Conservation (phyloP, 2,888 invertebrate genomes). For the Ctenicera cuprea region DNA sequence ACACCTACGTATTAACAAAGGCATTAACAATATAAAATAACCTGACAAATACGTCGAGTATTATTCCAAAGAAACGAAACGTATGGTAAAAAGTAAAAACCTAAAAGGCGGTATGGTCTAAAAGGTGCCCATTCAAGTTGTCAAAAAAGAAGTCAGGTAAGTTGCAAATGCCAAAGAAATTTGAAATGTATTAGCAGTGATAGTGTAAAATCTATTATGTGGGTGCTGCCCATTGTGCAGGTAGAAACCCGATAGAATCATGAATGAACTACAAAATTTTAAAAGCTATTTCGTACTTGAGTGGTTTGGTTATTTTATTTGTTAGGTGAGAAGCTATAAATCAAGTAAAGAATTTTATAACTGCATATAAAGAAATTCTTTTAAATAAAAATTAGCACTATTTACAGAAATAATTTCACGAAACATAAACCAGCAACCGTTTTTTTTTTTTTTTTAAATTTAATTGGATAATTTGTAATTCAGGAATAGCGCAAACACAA, state of each 20-base stretch:
- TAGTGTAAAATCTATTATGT: conserved; percentile 42
- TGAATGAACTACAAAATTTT: conserved; percentile 24
- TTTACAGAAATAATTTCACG: too few species aligned
- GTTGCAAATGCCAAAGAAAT: conserved; percentile 48
- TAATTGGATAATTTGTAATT: too few species aligned
- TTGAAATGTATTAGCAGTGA: conserved; percentile 47
- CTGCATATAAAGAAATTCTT: too few species aligned
- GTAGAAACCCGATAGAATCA: conserved; percentile 43
- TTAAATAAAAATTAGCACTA: too few species aligned
- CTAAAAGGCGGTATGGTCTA: conserved; percentile 36
- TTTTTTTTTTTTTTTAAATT: too few species aligned
- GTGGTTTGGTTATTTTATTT: background rate
- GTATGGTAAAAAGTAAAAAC: conserved; percentile 1
- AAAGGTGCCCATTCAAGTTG: conserved; percentile 46
- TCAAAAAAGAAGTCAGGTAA: conserved; percentile 49
- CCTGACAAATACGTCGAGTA: background rate
- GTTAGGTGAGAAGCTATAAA: too few species aligned
- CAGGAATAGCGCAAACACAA: too few species aligned
- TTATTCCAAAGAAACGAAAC: conserved; percentile 1
- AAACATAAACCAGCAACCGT: too few species aligned
- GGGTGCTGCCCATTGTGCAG: conserved; percentile 39
- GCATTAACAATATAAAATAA: background rate
- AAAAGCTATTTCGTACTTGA: background rate
- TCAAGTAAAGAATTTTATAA: too few species aligned
- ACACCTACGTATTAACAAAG: too few species aligned